phyloP scores from a whole-genome alignment of 1,140 invertebrate genomes.

The Drosophila trapezifrons region DNA sequence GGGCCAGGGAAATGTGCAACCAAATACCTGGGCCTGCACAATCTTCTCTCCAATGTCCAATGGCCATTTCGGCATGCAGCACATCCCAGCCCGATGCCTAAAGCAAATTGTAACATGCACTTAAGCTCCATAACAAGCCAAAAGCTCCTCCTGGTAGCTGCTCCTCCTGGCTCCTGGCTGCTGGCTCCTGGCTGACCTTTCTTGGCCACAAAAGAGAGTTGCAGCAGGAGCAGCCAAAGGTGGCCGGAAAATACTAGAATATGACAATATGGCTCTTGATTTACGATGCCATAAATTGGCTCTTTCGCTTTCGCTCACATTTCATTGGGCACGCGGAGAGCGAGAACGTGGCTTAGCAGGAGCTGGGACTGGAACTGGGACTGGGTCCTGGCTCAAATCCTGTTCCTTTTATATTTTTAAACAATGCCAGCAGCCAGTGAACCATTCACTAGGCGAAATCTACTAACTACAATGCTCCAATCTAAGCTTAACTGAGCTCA shows the following conservation, averaged over 20 bases:
- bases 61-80: neutral
- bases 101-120: neutral
- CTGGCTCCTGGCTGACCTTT: constrained; percentile 10
- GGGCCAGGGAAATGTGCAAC: constrained; percentile 2
- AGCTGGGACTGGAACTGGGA: neutral
- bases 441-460: too few species aligned
- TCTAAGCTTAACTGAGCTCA: constrained; percentile 2
- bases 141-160: neutral
- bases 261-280: constrained; percentile 76
- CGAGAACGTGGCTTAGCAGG: too few species aligned
- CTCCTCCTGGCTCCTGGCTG: neutral
- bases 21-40: constrained; percentile 1
- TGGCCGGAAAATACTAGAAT: constrained; percentile 52
- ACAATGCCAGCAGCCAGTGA: constrained; percentile 3
- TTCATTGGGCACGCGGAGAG: constrained; percentile 19
- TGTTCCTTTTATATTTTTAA: constrained; percentile 12
- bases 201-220: constrained; percentile 25
- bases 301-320: constrained; percentile 62
- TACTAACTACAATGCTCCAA: neutral
- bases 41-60: too few species aligned
- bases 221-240: constrained; percentile 32
- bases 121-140: neutral
- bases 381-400: neutral
- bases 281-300: constrained; percentile 70
- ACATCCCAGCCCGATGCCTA: neutral